Evolutionary conservation across 2,113 vertebrate genomes (phyloP).

Genomic region (Ptychochromis oligacanthus): DNA sequence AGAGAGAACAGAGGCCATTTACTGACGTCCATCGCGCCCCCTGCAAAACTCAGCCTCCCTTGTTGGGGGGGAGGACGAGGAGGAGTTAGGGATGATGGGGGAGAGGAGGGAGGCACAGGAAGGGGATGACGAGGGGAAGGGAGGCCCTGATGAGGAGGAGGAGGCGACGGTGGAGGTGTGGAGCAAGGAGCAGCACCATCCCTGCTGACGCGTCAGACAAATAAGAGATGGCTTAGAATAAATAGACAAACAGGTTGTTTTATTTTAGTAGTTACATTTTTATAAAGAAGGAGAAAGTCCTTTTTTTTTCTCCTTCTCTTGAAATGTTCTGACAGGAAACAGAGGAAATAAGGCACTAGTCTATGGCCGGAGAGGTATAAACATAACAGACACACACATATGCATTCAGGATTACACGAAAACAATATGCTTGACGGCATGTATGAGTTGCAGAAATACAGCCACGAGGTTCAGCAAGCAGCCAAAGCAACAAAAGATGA

Average conservation of each 20-base stretch:
- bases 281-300: not conserved
- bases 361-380: not conserved
- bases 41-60: not conserved
- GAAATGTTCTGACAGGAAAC: not conserved
- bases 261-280: not conserved
- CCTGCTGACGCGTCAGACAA: conserved; percentile 52
- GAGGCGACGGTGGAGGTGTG: conserved; percentile 22
- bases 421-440: not conserved
- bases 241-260: not conserved
- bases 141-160: conserved; percentile 16
- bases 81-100: conserved; percentile 13
- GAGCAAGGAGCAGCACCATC: conserved; percentile 36
- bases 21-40: conserved; percentile 89
- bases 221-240: not conserved
- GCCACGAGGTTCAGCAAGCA: too few relatives aligned
- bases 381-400: not conserved
- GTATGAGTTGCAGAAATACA: not conserved
- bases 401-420: not conserved
- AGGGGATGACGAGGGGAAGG: conserved; percentile 12
- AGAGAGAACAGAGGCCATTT: conserved; percentile 95
- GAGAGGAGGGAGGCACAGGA: conserved; percentile 7
- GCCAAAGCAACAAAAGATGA: not conserved
- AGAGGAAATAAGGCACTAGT: not conserved
- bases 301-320: not conserved
- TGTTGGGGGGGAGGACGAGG: conserved; percentile 5